These are phyloP conservation scores for Ictalurus punctatus DNA, from an alignment of 2,113 vertebrate genomes.

Conservation along the genomic window DNA sequence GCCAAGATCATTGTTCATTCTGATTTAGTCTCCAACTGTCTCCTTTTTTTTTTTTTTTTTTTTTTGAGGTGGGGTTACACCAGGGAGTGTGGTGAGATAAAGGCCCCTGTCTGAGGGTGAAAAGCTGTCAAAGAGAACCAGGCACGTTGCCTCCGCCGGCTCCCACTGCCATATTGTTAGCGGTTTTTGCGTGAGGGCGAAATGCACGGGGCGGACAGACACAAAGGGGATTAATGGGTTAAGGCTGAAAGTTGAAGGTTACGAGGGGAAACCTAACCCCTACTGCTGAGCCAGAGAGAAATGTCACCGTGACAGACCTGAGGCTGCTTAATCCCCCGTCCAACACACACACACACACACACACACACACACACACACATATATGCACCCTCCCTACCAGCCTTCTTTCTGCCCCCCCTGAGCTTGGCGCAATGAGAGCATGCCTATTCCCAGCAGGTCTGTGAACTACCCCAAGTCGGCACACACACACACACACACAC, in stretches of 20 bases:
- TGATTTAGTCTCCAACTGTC: constrained; percentile 55
- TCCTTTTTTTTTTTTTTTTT: constrained; percentile 18
- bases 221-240: constrained; percentile 66
- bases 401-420: constrained; percentile 38
- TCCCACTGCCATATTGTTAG: constrained; percentile 57
- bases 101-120: constrained; percentile 54
- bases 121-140: constrained; percentile 57
- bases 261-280: constrained; percentile 75
- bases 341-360: constrained; percentile 45
- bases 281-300: constrained; percentile 74
- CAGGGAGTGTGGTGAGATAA: constrained; percentile 53
- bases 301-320: constrained; percentile 78
- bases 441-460: constrained; percentile 60
- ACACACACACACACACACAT: no score
- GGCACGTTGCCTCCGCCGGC: constrained; percentile 46
- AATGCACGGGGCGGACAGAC: constrained; percentile 52
- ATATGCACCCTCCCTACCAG: constrained; percentile 34
- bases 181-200: constrained; percentile 46
- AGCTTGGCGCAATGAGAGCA: constrained; percentile 49
- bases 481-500: constrained; percentile 26
- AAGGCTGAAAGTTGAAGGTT: constrained; percentile 81
- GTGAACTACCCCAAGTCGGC: constrained; percentile 46
- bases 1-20: constrained; percentile 47
- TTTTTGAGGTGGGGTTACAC: constrained; percentile 40
- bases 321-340: constrained; percentile 66